Evolutionary conservation across 2,888 invertebrate species (phyloP).

Genomic region (Tetropium fuscum): DNA sequence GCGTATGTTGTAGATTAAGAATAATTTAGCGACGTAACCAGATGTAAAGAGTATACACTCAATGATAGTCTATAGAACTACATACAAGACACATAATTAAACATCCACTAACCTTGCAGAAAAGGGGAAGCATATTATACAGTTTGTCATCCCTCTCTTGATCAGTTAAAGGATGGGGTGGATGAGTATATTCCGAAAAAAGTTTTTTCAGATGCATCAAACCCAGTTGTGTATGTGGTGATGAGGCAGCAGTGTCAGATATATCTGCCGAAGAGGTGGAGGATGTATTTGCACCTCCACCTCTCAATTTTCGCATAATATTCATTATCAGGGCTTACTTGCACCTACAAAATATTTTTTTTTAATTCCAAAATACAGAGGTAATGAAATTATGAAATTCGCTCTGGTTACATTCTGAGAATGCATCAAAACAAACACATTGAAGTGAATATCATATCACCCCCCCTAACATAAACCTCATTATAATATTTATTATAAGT

Average conservation of each 20-base stretch:
- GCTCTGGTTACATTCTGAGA: too few species aligned
- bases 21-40: too few species aligned
- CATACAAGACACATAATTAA: too few species aligned
- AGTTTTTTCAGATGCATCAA: conserved; percentile 96
- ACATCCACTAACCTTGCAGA: conserved; percentile 86
- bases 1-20: too few species aligned
- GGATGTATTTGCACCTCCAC: conserved; percentile 68
- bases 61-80: too few species aligned
- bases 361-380: background rate
- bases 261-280: conserved; percentile 69
- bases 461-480: too few species aligned
- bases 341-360: conserved; percentile 20
- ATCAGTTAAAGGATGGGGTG: conserved; percentile 82
- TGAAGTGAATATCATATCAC: too few species aligned
- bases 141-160: conserved; percentile 91
- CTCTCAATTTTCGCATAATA: conserved; percentile 92
- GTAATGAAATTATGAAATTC: background rate
- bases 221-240: conserved; percentile 89
- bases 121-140: conserved; percentile 97
- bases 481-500: too few species aligned
- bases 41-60: too few species aligned
- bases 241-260: conserved; percentile 71
- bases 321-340: conserved; percentile 74
- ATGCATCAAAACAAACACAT: too few species aligned
- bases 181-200: conserved; percentile 94